phyloP scores from a whole-genome alignment of 2,888 invertebrate species.

The Callinectes sapidus region DNA sequence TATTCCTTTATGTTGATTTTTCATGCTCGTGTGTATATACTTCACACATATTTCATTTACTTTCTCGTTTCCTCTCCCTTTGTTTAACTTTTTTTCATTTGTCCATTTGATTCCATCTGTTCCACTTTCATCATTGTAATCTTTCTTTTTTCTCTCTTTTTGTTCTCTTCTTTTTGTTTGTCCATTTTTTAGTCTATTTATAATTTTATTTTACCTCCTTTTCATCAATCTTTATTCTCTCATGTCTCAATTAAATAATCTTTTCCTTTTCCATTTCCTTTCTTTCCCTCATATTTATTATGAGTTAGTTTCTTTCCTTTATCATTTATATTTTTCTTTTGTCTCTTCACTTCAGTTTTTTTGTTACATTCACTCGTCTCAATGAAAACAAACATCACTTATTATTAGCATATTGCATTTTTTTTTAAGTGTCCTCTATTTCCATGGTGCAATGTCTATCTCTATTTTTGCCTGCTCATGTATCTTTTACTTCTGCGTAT shows the following conservation, averaged over 20 bases:
- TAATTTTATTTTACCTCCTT: no score
- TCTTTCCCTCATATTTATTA: background rate
- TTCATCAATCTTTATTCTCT: no score
- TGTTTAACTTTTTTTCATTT: background rate
- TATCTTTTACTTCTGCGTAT: background rate
- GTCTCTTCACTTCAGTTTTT: background rate
- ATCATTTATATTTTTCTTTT: background rate
- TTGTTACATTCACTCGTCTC: background rate
- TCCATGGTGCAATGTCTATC: background rate
- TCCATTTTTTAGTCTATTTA: background rate
- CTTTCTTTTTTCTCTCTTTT: background rate
- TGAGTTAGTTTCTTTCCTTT: background rate
- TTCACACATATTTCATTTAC: background rate
- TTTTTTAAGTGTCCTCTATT: background rate
- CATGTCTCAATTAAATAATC: background rate
- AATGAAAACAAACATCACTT: background rate
- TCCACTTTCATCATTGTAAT: background rate
- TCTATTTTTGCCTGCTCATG: background rate
- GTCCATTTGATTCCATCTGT: background rate
- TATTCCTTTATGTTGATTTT: background rate
- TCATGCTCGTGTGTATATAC: background rate
- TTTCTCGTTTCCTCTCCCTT: background rate
- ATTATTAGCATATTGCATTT: background rate
- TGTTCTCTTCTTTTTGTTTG: background rate
- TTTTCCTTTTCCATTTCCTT: background rate